Percentiles rank a stretch among this genome's conserved stretches.
phyloP scores from a whole-genome alignment of 2,888 invertebrate species.

The Rhagonycha fulva region DNA sequence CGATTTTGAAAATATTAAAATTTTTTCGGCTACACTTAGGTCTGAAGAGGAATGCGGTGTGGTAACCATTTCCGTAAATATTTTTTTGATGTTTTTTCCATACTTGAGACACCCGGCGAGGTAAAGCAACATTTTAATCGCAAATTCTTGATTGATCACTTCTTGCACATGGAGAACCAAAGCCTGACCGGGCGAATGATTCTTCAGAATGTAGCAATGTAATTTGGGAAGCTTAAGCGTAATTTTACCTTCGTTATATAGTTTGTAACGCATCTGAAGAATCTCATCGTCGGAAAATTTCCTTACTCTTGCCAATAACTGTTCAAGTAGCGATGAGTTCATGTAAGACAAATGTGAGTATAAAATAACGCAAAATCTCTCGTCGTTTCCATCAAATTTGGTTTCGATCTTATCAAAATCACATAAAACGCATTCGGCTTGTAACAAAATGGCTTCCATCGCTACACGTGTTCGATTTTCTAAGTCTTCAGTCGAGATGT shows the following conservation, averaged over 20 bases:
- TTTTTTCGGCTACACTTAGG: constrained; percentile 67
- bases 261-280: constrained; percentile 92
- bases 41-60: constrained; percentile 54
- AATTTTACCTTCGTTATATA: constrained; percentile 95
- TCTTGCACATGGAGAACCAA: constrained; percentile 88
- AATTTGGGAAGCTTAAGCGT: constrained; percentile 85
- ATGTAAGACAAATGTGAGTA: too few species aligned
- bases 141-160: constrained; percentile 92
- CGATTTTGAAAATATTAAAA: constrained; percentile 81
- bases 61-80: constrained; percentile 74
- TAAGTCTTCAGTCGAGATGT: too few species aligned
- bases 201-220: constrained; percentile 78
- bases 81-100: constrained; percentile 75
- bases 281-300: constrained; percentile 86
- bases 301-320: too few species aligned
- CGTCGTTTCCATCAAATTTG: constrained; percentile 66
- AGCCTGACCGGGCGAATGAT: constrained; percentile 83
- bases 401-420: constrained; percentile 72
- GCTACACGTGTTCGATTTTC: constrained; percentile 67
- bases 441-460: constrained; percentile 79
- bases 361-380: constrained; percentile 87
- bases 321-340: too few species aligned
- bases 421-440: constrained; percentile 82
- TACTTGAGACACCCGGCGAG: constrained; percentile 83
- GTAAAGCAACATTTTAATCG: constrained; percentile 92